phyloP scores from a whole-genome alignment of 2,888 invertebrate species.

The Rotaria socialis region DNA sequence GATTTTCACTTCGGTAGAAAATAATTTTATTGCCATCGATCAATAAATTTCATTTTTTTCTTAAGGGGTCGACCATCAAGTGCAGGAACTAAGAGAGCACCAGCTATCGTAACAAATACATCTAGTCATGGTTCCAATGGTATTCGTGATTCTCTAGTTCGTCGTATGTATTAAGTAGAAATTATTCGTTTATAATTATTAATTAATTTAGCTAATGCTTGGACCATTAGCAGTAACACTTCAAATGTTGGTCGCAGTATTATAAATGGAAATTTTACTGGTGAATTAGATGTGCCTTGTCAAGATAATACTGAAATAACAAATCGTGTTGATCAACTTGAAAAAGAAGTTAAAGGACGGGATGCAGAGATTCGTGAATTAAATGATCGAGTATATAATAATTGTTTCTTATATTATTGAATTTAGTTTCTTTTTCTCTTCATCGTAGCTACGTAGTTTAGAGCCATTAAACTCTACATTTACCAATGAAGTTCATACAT shows the following conservation, averaged over 20 bases:
- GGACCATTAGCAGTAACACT: slow-evolving; percentile 10
- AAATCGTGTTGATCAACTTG: slow-evolving; percentile 41
- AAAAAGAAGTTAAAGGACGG: slow-evolving; percentile 41
- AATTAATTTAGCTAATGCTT: slow-evolving; percentile 16
- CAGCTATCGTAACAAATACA: neutral
- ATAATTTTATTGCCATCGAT: neutral
- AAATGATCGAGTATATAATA: slow-evolving; percentile 40
- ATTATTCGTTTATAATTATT: neutral
- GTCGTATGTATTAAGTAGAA: neutral
- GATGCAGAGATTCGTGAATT: slow-evolving; percentile 43
- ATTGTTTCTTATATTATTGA: neutral
- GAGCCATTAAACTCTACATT: slow-evolving; percentile 7
- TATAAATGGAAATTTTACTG: neutral
- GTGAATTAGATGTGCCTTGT: slow-evolving; percentile 40
- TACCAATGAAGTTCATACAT: slow-evolving; percentile 25
- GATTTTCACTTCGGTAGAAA: slow-evolving; percentile 11
- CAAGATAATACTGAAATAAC: slow-evolving; percentile 38
- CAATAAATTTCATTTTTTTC: neutral
- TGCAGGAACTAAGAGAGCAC: neutral
- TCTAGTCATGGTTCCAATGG: neutral
- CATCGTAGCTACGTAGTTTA: neutral
- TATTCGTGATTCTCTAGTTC: neutral
- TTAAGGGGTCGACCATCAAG: slow-evolving; percentile 11
- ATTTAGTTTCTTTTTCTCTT: neutral
- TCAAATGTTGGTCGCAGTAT: neutral